A percentile compares a stretch with the other conserved stretches of the same genome.
Conservation (phyloP, 2,797 vertebrate species). For the Etheostoma nigrum region DNA sequence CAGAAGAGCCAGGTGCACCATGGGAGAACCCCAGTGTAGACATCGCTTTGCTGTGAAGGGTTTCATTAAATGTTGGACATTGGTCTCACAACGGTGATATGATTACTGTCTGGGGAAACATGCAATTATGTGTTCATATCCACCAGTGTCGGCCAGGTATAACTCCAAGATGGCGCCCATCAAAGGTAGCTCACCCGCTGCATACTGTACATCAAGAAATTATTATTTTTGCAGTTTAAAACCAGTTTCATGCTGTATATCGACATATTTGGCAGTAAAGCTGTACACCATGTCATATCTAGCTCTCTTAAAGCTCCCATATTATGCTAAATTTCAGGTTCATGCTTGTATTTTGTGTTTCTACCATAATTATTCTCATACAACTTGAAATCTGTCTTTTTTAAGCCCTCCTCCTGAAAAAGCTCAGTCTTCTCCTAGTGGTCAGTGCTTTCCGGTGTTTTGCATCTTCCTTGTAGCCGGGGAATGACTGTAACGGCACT, state of each 20-base stretch:
- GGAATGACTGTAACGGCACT: no score
- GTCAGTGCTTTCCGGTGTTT: no score
- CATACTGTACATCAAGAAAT: background rate
- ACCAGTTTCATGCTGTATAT: background rate
- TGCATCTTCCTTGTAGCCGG: no score
- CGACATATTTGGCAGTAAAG: no score
- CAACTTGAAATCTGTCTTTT: no score
- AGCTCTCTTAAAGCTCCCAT: no score
- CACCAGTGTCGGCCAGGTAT: background rate
- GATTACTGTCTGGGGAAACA: background rate
- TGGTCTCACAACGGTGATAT: background rate
- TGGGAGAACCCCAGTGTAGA: constrained; percentile 7
- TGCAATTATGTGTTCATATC: background rate
- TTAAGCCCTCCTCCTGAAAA: no score
- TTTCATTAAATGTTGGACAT: constrained; percentile 15
- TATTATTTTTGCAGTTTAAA: background rate
- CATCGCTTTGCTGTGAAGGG: background rate
- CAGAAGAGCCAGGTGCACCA: constrained; percentile 27
- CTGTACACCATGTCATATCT: no score
- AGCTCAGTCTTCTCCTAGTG: no score
- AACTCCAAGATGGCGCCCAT: background rate
- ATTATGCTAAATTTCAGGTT: no score
- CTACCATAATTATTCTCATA: no score
- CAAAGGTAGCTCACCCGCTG: background rate
- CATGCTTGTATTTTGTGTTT: no score